Evolutionary conservation across 2,797 vertebrate species (phyloP).

Genomic region (Dallia pectoralis): DNA sequence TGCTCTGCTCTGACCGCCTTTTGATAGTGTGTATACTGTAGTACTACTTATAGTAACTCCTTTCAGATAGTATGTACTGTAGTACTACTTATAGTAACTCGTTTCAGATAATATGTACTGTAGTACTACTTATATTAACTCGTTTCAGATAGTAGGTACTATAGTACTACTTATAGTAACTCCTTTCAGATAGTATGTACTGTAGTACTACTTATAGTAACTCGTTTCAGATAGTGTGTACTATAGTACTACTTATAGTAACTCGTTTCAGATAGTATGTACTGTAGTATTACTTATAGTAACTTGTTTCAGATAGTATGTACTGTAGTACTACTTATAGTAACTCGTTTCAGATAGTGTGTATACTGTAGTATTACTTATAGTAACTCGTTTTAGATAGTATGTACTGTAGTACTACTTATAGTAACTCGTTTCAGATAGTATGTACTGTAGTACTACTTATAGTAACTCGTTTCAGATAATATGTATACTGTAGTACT

Average conservation of each 20-base stretch:
- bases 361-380: background rate
- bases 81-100: conserved; percentile 22
- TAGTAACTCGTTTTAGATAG: background rate
- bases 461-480: background rate
- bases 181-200: background rate
- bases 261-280: background rate
- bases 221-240: background rate
- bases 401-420: conserved; percentile 32
- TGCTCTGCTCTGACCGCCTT: background rate
- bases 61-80: conserved; percentile 21
- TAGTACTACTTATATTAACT: background rate
- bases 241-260: conserved; percentile 38
- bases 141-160: background rate
- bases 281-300: background rate
- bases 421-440: background rate
- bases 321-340: conserved; percentile 38
- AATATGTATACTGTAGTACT: conserved; percentile 5
- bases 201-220: background rate
- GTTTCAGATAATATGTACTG: too few species aligned
- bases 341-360: background rate
- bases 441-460: background rate
- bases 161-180: background rate
- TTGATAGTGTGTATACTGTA: background rate
- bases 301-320: too few species aligned
- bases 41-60: background rate